Evolutionary conservation across 2,113 vertebrate genomes (phyloP).

Genomic region (Daphoenositta chrysoptera): DNA sequence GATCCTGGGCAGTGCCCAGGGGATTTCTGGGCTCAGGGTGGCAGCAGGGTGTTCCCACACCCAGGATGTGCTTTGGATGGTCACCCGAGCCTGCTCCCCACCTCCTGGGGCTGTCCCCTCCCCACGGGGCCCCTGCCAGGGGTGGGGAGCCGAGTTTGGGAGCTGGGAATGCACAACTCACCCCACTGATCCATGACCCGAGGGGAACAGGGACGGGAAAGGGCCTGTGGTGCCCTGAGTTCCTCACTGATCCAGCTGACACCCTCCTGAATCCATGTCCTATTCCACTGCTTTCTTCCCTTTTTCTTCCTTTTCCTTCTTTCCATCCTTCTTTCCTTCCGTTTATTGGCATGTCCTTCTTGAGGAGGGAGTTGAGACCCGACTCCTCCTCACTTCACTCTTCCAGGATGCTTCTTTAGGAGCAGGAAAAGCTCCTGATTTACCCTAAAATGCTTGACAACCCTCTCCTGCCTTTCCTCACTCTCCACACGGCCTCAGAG

Average conservation of each 20-base stretch:
- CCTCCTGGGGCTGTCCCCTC: neutral
- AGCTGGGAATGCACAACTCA: neutral
- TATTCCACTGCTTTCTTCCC: neutral
- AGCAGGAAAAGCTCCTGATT: neutral
- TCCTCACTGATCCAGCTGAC: neutral
- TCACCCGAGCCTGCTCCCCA: neutral
- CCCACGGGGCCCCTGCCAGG: neutral
- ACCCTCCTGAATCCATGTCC: neutral
- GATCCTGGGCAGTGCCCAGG: neutral
- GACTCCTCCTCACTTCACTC: neutral
- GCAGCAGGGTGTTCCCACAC: neutral
- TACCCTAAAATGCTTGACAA: neutral
- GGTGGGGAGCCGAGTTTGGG: neutral
- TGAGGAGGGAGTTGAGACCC: neutral
- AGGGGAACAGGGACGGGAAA: neutral
- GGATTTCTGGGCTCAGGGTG: neutral
- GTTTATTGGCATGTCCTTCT: neutral
- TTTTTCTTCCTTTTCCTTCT: neutral
- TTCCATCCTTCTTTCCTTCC: neutral
- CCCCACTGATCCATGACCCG: neutral
- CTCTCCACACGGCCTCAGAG: accelerated
- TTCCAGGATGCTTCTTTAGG: neutral
- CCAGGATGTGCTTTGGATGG: neutral
- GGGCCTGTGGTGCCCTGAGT: neutral
- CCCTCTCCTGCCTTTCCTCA: neutral